phyloP scores from a whole-genome alignment of 2,113 vertebrate species.

The Misgurnus anguillicaudatus region DNA sequence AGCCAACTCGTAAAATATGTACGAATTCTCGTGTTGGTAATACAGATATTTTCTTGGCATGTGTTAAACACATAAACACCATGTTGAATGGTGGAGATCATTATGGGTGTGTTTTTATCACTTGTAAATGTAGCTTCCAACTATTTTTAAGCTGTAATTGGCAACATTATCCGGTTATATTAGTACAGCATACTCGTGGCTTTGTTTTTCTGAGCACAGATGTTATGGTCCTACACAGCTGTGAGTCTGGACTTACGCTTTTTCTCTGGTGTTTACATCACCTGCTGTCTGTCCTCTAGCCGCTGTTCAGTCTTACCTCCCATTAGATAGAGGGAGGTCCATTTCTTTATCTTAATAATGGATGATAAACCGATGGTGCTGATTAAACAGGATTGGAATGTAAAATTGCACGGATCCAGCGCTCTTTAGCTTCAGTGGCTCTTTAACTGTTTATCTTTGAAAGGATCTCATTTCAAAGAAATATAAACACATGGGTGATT shows the following conservation, averaged over 20 bases:
- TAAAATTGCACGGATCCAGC: not conserved
- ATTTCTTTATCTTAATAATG: slow-evolving; percentile 38
- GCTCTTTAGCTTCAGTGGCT: slow-evolving; percentile 27
- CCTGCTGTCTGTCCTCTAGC: slow-evolving; percentile 40
- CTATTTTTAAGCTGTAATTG: not conserved
- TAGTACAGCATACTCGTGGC: not conserved
- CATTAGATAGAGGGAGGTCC: slow-evolving; percentile 38
- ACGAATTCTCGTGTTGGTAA: no score
- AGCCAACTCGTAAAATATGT: no score
- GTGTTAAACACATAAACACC: not conserved
- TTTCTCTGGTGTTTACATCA: slow-evolving; percentile 28
- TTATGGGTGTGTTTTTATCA: not conserved
- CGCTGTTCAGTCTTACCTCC: slow-evolving; percentile 37
- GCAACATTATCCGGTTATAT: not conserved
- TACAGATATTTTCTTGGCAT: not conserved
- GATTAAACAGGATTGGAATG: slow-evolving; percentile 31
- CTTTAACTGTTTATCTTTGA: slow-evolving; percentile 16
- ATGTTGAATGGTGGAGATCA: not conserved
- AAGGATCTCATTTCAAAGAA: slow-evolving; percentile 19
- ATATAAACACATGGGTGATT: not conserved
- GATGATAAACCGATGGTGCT: slow-evolving; percentile 27
- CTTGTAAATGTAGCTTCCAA: not conserved
- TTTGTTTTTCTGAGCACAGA: not conserved
- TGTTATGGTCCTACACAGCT: slow-evolving; percentile 19
- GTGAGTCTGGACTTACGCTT: not conserved